Base-by-base conservation (phyloP, 2,113 vertebrate species). In the Chionomys nivalis region DNA sequence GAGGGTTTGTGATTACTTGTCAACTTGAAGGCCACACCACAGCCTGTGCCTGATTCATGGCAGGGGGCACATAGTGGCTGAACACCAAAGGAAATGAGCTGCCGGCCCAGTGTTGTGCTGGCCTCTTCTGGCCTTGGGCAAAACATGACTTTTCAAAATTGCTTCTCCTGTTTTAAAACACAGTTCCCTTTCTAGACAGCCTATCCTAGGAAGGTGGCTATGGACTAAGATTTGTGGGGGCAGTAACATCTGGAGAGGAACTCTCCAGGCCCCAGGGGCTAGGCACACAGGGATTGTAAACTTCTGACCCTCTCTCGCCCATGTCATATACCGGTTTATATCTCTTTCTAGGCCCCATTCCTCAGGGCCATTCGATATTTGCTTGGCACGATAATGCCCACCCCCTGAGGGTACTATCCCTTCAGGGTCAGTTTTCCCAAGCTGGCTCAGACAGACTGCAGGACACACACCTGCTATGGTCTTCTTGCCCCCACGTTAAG, bases 101-200 rank as follows among this genome's bases (percentile, higher is more conserved):
- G 61, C 42, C 26, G 2, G 52, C 24, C 82, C 88, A 44, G 88
- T 47, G 14, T 55, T 23, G 90, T 26, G 16, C 83, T 47, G 23
- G 68, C 92, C 82, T 58, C 89, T 68, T 87, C 39, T 1, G 49
- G 93, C 66, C 96, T 65, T 2, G 61, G 72, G 39, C 23, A 70
- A 52, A 39, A 91, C 95, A 31, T 94, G 97, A 95, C 97, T 97
- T 73, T 90, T 96, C 65, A 90, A 52, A 94, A 86, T 49, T 33
- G 14, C 78, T 66, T 83, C 61, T 36, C 8, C 42, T 39, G 2
- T 61, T 23, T 49, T 44, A 23, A 87, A 49, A 58, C 92, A 76
- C 13, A 10, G 5, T 24, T 81, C 82, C 33, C 73, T 47, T 49
- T 73, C 90, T 26, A 24, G 17, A 9, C 81, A 3, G 12, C 31